A percentile compares a stretch with the other conserved stretches of the same genome.
These are phyloP conservation scores for Montipora efflorescens DNA, from an alignment of 64 coral and sea anemone genomes.

Conservation along the genomic window DNA sequence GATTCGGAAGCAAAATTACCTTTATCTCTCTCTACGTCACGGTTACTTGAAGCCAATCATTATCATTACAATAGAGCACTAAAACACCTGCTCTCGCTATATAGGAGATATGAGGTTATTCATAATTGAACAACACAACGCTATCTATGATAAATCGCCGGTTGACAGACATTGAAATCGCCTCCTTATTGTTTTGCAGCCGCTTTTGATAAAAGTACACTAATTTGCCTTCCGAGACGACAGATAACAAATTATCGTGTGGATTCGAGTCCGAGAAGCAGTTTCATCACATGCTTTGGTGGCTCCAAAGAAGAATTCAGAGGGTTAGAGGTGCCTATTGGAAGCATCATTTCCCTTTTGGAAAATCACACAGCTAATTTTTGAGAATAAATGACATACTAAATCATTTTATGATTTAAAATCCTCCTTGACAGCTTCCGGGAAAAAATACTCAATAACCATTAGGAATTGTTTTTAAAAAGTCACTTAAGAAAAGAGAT, in stretches of 20 bases:
- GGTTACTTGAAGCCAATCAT: background rate
- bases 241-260: background rate
- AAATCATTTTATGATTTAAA: background rate
- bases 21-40: constrained; percentile 21
- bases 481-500: background rate
- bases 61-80: background rate
- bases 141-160: constrained; percentile 44
- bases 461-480: background rate
- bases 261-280: background rate
- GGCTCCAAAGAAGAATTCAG: background rate
- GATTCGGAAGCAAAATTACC: constrained; percentile 34
- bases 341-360: background rate
- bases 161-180: constrained; percentile 2
- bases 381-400: background rate
- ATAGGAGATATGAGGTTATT: constrained; percentile 10
- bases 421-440: background rate
- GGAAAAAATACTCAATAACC: background rate
- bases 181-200: background rate
- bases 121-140: constrained; percentile 46
- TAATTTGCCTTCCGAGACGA: constrained; percentile 19
- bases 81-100: constrained; percentile 2
- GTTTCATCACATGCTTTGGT: background rate
- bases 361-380: background rate
- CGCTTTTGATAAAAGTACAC: constrained; percentile 11
- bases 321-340: background rate